A percentile compares a stretch with the other conserved stretches of the same genome.
These are phyloP conservation scores for Epinotia nisella DNA, from an alignment of 2,888 invertebrate species.

Conservation along the genomic window DNA sequence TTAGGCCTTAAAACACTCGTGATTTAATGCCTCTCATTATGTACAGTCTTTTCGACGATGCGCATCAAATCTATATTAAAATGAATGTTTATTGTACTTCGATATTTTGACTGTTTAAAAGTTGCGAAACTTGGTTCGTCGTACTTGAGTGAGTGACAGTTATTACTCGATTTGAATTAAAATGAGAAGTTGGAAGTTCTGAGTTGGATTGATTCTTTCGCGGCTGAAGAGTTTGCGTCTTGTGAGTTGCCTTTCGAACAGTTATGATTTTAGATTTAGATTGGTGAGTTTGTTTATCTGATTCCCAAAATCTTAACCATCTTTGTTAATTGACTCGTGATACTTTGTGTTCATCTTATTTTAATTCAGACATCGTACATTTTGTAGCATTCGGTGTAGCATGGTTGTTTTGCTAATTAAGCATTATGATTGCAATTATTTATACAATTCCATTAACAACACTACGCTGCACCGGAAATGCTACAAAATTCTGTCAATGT, in stretches of 20 bases:
- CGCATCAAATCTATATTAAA: too few species aligned
- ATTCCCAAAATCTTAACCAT: neutral
- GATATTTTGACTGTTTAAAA: constrained; percentile 2
- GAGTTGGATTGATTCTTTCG: constrained; percentile 4
- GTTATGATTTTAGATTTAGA: neutral
- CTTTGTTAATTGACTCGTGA: neutral
- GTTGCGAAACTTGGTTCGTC: neutral
- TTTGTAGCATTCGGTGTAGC: too few species aligned
- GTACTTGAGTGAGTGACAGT: constrained; percentile 15
- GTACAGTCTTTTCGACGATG: too few species aligned
- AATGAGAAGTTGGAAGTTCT: constrained; percentile 1
- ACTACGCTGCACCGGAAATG: too few species aligned
- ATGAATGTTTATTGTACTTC: neutral
- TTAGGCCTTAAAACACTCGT: too few species aligned
- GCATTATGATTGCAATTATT: too few species aligned
- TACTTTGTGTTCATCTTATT: too few species aligned
- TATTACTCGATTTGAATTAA: constrained; percentile 24
- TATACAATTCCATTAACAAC: too few species aligned
- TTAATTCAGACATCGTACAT: too few species aligned
- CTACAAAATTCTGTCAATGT: too few species aligned
- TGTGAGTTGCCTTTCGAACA: neutral
- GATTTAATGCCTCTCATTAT: too few species aligned
- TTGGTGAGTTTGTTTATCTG: neutral
- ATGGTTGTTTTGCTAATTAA: too few species aligned
- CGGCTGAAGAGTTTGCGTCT: neutral